A percentile compares a stretch with the other conserved stretches of the same genome.
Conservation (phyloP, 2,797 vertebrate species). For the Molossus molossus region DNA sequence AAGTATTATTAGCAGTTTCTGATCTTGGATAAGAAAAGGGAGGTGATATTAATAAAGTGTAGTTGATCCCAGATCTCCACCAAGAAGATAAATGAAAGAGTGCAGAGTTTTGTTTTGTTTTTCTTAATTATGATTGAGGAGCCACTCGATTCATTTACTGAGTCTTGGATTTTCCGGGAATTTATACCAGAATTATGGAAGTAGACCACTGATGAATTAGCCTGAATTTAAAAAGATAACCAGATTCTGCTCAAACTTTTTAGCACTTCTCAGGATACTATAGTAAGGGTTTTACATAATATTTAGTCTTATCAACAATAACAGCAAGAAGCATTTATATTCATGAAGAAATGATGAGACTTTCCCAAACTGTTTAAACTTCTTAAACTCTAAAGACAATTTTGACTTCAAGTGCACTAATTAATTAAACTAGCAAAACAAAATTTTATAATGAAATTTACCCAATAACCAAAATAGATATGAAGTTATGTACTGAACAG, state of each 20-base stretch:
- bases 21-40: neutral
- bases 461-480: neutral
- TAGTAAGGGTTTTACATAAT: neutral
- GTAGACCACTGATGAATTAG: neutral
- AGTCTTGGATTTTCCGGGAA: neutral
- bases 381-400: neutral
- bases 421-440: neutral
- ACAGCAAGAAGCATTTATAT: neutral
- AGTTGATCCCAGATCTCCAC: neutral
- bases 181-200: neutral
- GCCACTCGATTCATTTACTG: neutral
- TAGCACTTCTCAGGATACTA: neutral
- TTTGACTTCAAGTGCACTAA: neutral
- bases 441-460: neutral
- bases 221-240: neutral
- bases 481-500: neutral
- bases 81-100: neutral
- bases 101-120: neutral
- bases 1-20: neutral
- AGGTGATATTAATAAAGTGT: neutral
- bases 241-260: neutral
- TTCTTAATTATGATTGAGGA: neutral
- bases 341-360: neutral
- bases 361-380: neutral
- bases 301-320: neutral